Conservation (phyloP, 1,140 invertebrate genomes). For the Galleria mellonella region DNA sequence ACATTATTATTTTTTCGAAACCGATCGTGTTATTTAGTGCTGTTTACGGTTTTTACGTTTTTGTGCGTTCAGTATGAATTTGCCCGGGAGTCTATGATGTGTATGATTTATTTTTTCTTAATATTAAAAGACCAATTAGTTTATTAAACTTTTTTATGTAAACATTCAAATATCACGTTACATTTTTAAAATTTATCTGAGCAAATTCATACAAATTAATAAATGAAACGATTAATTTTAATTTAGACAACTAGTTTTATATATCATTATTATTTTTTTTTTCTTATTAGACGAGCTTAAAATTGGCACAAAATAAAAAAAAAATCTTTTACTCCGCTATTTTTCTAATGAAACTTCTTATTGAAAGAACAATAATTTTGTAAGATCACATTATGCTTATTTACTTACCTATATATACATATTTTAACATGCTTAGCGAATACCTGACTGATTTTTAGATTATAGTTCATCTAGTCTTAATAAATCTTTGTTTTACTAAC, state of each 20-base stretch:
- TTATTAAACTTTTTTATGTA: too few relatives aligned
- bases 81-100: too few relatives aligned
- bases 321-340: conserved; percentile 16
- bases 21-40: too few relatives aligned
- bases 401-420: conserved; percentile 5
- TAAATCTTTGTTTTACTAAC: conserved; percentile 1
- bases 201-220: too few relatives aligned
- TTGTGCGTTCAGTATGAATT: too few relatives aligned
- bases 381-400: conserved; percentile 11
- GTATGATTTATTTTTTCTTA: too few relatives aligned
- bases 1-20: neutral
- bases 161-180: too few relatives aligned
- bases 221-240: too few relatives aligned
- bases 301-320: conserved; percentile 14
- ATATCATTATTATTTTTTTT: conserved; percentile 1
- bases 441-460: conserved; percentile 51
- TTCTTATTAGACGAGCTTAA: conserved; percentile 24
- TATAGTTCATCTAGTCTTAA: conserved; percentile 45
- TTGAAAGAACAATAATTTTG: conserved; percentile 6
- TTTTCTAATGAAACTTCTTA: conserved; percentile 23
- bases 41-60: too few relatives aligned
- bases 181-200: too few relatives aligned
- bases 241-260: conserved; percentile 2
- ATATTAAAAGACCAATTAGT: too few relatives aligned
- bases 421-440: conserved; percentile 27